Percentiles rank a stretch among this genome's conserved stretches.
These are phyloP conservation scores for Plagodis pulveraria DNA, from an alignment of 2,888 invertebrate genomes.

Conservation along the genomic window DNA sequence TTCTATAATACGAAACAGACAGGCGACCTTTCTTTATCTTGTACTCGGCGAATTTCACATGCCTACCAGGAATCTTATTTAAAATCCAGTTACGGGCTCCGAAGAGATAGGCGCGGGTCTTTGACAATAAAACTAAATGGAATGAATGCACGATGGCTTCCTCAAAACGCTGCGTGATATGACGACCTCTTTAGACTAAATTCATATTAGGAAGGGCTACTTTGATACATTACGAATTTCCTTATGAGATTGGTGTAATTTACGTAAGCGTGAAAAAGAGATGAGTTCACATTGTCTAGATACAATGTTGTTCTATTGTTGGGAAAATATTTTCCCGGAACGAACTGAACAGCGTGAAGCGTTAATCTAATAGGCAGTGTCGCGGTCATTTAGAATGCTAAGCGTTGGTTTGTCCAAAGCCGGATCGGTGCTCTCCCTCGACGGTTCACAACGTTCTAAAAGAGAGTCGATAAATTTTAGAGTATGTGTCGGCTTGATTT, in stretches of 20 bases:
- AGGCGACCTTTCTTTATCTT: slow-evolving; percentile 83
- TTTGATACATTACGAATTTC: slow-evolving; percentile 63
- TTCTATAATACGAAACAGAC: slow-evolving; percentile 74
- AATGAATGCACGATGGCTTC: slow-evolving; percentile 82
- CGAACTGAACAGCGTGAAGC: slow-evolving; percentile 32
- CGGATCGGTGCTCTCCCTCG: slow-evolving; percentile 61
- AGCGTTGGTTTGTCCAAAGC: slow-evolving; percentile 57
- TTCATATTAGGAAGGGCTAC: slow-evolving; percentile 66
- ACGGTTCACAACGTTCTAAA: slow-evolving; percentile 65
- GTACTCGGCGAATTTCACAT: slow-evolving; percentile 76
- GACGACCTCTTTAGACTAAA: slow-evolving; percentile 67
- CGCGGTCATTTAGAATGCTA: slow-evolving; percentile 54
- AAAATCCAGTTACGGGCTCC: slow-evolving; percentile 81
- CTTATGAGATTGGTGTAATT: slow-evolving; percentile 57
- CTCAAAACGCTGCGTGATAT: slow-evolving; percentile 74
- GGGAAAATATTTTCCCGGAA: slow-evolving; percentile 31
- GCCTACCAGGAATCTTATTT: slow-evolving; percentile 81
- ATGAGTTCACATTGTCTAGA: slow-evolving; percentile 40
- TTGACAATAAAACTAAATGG: slow-evolving; percentile 84
- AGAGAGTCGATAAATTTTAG: slow-evolving; percentile 79
- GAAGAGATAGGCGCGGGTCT: slow-evolving; percentile 81
- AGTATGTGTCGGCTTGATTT: slow-evolving; percentile 78
- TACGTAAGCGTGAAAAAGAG: slow-evolving; percentile 44
- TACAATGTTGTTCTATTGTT: slow-evolving; percentile 48
- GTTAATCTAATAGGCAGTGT: slow-evolving; percentile 41